A percentile compares a stretch with the other conserved stretches of the same genome.
Evolutionary conservation across 2,888 invertebrate species (phyloP).

Genomic region (Strigamia maritima): DNA sequence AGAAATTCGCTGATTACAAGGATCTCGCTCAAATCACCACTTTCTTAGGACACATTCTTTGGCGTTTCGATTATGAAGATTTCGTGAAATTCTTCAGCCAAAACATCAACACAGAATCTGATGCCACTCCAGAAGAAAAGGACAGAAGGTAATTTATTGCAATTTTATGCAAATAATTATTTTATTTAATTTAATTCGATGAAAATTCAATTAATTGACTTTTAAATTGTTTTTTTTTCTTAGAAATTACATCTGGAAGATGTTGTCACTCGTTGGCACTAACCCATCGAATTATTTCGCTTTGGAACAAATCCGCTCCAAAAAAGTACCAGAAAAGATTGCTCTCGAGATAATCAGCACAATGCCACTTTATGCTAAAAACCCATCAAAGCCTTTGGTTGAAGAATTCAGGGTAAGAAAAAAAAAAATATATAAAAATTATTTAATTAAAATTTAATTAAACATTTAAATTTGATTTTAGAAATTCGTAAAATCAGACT

Average conservation of each 20-base stretch:
- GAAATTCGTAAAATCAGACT: background rate
- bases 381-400: slow-evolving; percentile 35
- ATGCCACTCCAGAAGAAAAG: background rate
- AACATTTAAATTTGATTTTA: background rate
- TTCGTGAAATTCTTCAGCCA: background rate
- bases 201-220: too few species aligned
- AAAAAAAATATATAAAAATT: too few species aligned
- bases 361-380: slow-evolving; percentile 38
- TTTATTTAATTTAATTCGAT: too few species aligned
- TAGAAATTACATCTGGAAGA: background rate
- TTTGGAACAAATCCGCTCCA: background rate
- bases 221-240: background rate
- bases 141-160: background rate
- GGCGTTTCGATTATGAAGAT: background rate
- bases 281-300: slow-evolving; percentile 37
- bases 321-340: background rate
- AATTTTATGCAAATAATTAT: too few species aligned
- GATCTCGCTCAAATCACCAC: background rate
- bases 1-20: background rate
- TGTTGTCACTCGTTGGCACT: slow-evolving; percentile 38
- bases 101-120: background rate
- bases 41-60: background rate
- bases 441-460: too few species aligned
- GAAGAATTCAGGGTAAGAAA: slow-evolving; percentile 29
- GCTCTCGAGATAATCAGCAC: background rate